These are phyloP conservation scores for Gallinago stenura DNA, from an alignment of 2,797 vertebrate species.

Conservation along the genomic window DNA sequence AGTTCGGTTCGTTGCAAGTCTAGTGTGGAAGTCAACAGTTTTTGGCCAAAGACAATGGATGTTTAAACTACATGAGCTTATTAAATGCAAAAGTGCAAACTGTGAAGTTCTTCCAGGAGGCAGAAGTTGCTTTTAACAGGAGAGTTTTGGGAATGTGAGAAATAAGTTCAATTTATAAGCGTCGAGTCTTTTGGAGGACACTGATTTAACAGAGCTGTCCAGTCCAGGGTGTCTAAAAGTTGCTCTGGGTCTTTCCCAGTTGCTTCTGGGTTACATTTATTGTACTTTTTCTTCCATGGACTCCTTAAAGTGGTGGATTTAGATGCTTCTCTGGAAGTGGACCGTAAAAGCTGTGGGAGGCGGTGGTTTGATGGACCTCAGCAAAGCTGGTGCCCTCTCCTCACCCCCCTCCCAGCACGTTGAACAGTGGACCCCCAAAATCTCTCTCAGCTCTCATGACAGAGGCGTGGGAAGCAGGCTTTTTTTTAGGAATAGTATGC, in stretches of 20 bases:
- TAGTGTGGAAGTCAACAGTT: not conserved
- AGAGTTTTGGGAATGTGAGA: not conserved
- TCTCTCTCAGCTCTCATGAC: not conserved
- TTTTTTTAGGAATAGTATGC: not conserved
- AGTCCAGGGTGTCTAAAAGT: not conserved
- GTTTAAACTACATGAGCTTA: slow-evolving; percentile 12
- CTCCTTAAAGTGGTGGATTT: slow-evolving; percentile 27
- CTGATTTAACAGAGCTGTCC: not conserved
- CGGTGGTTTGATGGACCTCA: not conserved
- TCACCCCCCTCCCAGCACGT: not conserved
- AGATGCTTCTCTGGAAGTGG: not conserved
- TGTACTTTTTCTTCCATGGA: slow-evolving; percentile 31
- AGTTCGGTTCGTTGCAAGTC: not conserved
- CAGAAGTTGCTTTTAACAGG: slow-evolving; percentile 11
- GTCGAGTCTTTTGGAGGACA: not conserved
- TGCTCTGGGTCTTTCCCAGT: not conserved
- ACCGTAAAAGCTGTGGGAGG: not conserved
- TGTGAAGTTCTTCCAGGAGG: not conserved
- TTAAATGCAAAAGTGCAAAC: not conserved
- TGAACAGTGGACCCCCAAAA: not conserved
- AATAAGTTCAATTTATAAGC: not conserved
- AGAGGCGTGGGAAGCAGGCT: not conserved
- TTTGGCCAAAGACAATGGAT: not conserved
- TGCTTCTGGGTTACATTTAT: not conserved
- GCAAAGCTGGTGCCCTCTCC: not conserved